Base-by-base conservation (phyloP, 1,140 invertebrate species). In the Trialeurodes vaporariorum region DNA sequence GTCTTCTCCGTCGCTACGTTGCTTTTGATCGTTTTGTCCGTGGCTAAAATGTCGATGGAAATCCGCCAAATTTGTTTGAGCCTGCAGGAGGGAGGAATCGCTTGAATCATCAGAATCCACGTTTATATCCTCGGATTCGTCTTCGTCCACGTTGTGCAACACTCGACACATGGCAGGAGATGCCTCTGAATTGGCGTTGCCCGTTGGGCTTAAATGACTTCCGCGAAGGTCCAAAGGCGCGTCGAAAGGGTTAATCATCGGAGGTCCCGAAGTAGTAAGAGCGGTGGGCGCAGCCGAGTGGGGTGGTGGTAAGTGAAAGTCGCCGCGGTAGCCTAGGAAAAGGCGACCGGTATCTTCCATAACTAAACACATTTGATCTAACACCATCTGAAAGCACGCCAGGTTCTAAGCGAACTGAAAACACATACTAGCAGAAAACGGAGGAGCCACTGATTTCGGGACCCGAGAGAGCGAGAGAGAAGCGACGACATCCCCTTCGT, bases 81-180 rank as follows among this genome's bases (percentile, higher is more conserved):
- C 5, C 27, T 62, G 61, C 49, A 66, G 59, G 67, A 66, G 21
- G 68, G 69, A n/a, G 70, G 27, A 64, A 12, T 70, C 67, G 17
- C 69, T 70, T 27, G 65, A 71, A 59, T 75, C 74, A 65, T 72
- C 73, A 25, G 73, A 75, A 27, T 75, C 74, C 25, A 75, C 74
- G 69, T 75, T 75, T 40, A 75, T 72, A 64, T 75, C 74, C 2
- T 70, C 65, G 21, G 70, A 70, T 22, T 72, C 71, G 61, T 70
- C 70, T 1, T 69, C 66, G n/a, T 68, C 67, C 34, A 64, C 59
- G 67, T 68, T 66, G 70, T 67, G 23, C 40, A 64, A 5, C 64
- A 70, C 40, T 67, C 25, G 63, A 68, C 60, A 27, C 66, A 63
- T 58, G 34, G 64, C 22, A 63, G 26, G 40, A 62, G n/a, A 49